Evolutionary conservation across 2,888 invertebrate species (phyloP).

Genomic region (Macropis europaea): DNA sequence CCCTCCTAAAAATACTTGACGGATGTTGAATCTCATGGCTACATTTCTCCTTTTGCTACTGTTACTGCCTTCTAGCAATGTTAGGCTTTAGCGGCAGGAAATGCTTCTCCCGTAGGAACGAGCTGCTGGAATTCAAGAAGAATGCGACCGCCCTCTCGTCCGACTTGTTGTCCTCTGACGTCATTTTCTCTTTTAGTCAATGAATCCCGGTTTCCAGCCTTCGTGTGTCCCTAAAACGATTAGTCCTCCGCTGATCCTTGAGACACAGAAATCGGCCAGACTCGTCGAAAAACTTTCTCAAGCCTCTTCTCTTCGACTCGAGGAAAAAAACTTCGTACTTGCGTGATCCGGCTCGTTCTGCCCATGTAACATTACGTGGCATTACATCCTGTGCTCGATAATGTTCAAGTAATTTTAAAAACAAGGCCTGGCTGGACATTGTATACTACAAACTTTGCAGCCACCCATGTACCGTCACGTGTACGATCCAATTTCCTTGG

Average conservation of each 20-base stretch:
- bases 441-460: too few species aligned
- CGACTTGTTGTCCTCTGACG: slow-evolving; percentile 63
- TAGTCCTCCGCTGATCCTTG: slow-evolving; percentile 30
- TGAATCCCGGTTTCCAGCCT: slow-evolving; percentile 54
- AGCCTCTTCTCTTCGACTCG: neutral
- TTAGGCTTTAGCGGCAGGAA: slow-evolving; percentile 65
- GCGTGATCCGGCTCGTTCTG: slow-evolving; percentile 18
- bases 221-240: slow-evolving; percentile 40
- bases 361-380: slow-evolving; percentile 1
- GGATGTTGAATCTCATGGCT: slow-evolving; percentile 44
- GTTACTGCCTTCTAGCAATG: slow-evolving; percentile 31
- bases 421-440: neutral
- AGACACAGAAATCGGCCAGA: slow-evolving; percentile 12
- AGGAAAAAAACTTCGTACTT: neutral
- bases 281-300: neutral
- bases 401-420: slow-evolving; percentile 3
- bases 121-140: slow-evolving; percentile 67
- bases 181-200: slow-evolving; percentile 70
- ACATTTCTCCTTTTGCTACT: slow-evolving; percentile 35
- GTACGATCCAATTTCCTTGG: too few species aligned
- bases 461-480: too few species aligned
- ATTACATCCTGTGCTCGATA: neutral
- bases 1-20: slow-evolving; percentile 56
- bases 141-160: slow-evolving; percentile 66
- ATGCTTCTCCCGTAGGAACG: slow-evolving; percentile 66